phyloP scores from a whole-genome alignment of 2,797 vertebrate genomes.

The Enteromius anoplus region DNA sequence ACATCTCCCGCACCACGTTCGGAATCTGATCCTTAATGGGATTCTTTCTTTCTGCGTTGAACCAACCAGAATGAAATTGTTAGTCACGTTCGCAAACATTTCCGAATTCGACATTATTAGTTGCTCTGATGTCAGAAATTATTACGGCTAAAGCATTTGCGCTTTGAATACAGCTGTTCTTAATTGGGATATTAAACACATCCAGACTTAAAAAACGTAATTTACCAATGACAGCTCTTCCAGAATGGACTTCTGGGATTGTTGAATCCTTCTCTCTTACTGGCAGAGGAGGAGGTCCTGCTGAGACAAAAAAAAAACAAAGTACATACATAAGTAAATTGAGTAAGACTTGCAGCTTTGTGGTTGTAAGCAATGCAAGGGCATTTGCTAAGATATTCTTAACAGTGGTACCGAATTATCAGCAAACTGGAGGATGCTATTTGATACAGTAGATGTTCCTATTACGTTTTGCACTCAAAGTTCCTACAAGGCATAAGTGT shows the following conservation, averaged over 20 bases:
- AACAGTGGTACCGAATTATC: neutral
- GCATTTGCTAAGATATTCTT: neutral
- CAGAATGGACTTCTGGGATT: constrained; percentile 48
- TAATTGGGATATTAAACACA: neutral
- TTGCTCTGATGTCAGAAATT: neutral
- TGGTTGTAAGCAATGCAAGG: neutral
- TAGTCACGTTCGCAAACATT: constrained; percentile 8
- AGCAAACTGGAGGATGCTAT: neutral
- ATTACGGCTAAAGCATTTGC: neutral
- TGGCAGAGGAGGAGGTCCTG: constrained; percentile 69
- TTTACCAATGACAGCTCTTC: constrained; percentile 78
- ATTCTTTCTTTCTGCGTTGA: constrained; percentile 75
- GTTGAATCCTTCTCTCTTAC: constrained; percentile 64
- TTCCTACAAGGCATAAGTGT: neutral
- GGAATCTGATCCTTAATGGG: constrained; percentile 76
- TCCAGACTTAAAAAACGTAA: neutral
- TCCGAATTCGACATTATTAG: neutral
- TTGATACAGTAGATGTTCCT: neutral
- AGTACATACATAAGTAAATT: neutral
- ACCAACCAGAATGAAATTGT: neutral
- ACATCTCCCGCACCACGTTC: constrained; percentile 74
- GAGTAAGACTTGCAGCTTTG: neutral
- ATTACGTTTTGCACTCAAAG: neutral
- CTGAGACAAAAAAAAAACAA: too few species aligned
- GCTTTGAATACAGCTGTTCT: neutral